Base-by-base conservation (phyloP, 2,113 vertebrate species). In the Coptodon bakossiorum region DNA sequence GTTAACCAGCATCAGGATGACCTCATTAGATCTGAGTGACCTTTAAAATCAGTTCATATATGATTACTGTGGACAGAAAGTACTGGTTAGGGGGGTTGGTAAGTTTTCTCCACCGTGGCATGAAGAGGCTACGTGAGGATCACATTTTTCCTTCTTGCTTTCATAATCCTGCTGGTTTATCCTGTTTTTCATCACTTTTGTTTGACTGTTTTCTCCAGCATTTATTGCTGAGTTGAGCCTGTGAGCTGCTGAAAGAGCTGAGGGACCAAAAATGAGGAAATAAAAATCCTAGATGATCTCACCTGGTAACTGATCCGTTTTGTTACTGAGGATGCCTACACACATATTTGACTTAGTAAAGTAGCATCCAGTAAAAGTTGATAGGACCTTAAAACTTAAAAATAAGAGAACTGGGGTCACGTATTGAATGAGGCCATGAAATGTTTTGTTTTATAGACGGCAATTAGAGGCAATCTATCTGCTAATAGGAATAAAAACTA, bases 1-100 rank as follows among this genome's bases (percentile, higher is more conserved):
- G 80, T 84, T 83, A 87, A 91, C 61, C 80, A 71, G 63, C 43
- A 56, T 2, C 4, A 82, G 81, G 48, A 66, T 78, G 36, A 81
- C 80, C 78, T 76, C 89, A 91, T 89, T 93, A 93, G 85, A 87
- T 66, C 82, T 13, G 43, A 83, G 17, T 82, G 84, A 89, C 84
- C 88, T 89, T 50, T 86, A 29, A 43, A 81, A 81, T 81, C 63
- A 79, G 24, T 24, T 68, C 56, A 6, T 50, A 79, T 66, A 56
- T 54, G 24, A 48, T 19, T 48, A 82, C 52, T 85, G 40, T 27
- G 16, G 73, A 14, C 36, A 53, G 29, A 40, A 50, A 43, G 80
- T 45, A 27, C 6, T n/a, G 19, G 34, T 63, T 63, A 27, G 10
- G 40, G 11, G 24, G n/a, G 52, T 31, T 5, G 80, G 80, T 36